Conservation (phyloP, 2,888 invertebrate species). For the Tiphia femorata region DNA sequence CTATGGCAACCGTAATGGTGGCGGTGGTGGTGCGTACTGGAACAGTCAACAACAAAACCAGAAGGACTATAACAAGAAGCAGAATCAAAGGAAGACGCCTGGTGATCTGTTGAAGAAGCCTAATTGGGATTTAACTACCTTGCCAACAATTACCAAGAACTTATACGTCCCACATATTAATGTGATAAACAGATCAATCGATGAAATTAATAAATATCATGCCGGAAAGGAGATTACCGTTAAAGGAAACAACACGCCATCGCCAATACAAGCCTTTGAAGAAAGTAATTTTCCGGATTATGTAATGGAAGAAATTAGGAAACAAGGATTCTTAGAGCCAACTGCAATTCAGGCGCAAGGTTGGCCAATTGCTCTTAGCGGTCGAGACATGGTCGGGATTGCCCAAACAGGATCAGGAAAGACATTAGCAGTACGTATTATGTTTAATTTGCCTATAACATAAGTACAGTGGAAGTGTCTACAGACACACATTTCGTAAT, state of each 20-base stretch:
- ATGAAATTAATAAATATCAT: conserved; percentile 83
- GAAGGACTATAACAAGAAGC: conserved; percentile 52
- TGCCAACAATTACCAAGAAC: conserved; percentile 91
- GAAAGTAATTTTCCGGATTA: conserved; percentile 93
- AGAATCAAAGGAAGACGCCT: conserved; percentile 74
- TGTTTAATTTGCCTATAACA: neutral
- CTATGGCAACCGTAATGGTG: conserved; percentile 57
- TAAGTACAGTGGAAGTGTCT: too few species aligned
- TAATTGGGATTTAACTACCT: conserved; percentile 82
- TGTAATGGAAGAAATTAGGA: conserved; percentile 82
- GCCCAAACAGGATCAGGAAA: conserved; percentile 94
- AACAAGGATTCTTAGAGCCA: conserved; percentile 86
- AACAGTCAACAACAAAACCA: conserved; percentile 58
- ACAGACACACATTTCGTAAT: too few species aligned
- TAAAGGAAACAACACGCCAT: conserved; percentile 87
- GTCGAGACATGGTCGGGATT: conserved; percentile 93
- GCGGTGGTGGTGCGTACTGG: conserved; percentile 63
- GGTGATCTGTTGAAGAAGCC: conserved; percentile 83
- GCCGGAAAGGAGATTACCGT: conserved; percentile 89
- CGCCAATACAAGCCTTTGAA: conserved; percentile 90
- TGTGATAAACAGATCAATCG: conserved; percentile 76
- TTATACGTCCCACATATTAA: conserved; percentile 89
- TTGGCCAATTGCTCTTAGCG: conserved; percentile 95
- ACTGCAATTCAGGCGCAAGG: conserved; percentile 96
- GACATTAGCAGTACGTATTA: conserved; percentile 78